Evolutionary conservation across 2,888 invertebrate genomes (phyloP).

Genomic region (Apocheima hispidaria): DNA sequence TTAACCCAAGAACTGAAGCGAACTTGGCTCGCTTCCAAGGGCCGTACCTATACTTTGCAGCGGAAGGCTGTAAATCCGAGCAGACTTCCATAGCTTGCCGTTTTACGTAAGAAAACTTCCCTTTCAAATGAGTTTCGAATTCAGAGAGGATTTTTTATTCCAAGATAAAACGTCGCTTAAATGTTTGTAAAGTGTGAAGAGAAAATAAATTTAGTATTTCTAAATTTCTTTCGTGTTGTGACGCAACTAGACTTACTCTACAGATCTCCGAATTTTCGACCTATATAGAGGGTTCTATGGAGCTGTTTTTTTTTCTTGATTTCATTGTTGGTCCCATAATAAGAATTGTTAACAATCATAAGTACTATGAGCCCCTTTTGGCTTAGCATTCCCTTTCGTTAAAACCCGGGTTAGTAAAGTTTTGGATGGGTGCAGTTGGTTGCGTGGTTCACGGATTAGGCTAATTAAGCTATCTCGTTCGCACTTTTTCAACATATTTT

Average conservation of each 20-base stretch:
- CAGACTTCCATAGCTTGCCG: constrained; percentile 4
- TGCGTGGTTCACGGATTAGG: too few species aligned
- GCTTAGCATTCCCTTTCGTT: too few species aligned
- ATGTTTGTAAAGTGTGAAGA: constrained; percentile 16
- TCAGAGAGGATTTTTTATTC: constrained; percentile 13
- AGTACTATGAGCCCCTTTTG: too few species aligned
- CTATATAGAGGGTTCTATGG: too few species aligned
- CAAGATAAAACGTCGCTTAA: constrained; percentile 19
- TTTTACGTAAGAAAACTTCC: constrained; percentile 10
- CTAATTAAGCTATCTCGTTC: too few species aligned
- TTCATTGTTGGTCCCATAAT: too few species aligned
- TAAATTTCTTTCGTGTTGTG: neutral
- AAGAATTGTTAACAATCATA: too few species aligned
- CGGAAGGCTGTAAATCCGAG: constrained; percentile 28
- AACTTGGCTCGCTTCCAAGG: constrained; percentile 27
- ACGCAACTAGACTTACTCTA: neutral
- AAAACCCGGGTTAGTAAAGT: too few species aligned
- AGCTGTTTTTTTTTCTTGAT: too few species aligned
- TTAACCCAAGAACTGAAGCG: constrained; percentile 26
- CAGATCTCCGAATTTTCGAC: too few species aligned
- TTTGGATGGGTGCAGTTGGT: too few species aligned
- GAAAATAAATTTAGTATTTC: neutral
- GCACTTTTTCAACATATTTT: too few species aligned
- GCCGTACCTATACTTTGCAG: constrained; percentile 17
- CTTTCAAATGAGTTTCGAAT: constrained; percentile 15